Evolutionary conservation across 1,140 invertebrate species (phyloP).

Genomic region (Mercenaria mercenaria): DNA sequence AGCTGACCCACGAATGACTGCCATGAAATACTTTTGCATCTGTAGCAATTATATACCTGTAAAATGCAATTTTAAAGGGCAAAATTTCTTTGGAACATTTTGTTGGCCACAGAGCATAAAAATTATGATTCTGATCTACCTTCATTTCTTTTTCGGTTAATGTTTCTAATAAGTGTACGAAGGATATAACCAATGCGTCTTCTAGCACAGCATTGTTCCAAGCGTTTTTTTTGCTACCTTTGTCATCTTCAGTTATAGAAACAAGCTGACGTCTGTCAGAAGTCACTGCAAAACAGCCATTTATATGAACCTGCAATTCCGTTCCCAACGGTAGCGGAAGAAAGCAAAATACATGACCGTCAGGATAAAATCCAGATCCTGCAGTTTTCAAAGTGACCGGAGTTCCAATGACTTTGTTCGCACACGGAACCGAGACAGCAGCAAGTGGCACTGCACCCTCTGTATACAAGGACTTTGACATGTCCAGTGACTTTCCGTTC

Average conservation of each 20-base stretch:
- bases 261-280: constrained; percentile 71
- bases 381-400: background rate
- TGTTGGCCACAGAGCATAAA: background rate
- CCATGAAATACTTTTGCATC: constrained; percentile 10
- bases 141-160: background rate
- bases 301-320: constrained; percentile 74
- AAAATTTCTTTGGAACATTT: background rate
- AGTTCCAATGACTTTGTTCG: background rate
- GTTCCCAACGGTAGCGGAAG: constrained; percentile 77
- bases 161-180: constrained; percentile 36
- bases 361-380: background rate
- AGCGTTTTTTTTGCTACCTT: background rate
- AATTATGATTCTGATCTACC: background rate
- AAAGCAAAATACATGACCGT: constrained; percentile 74
- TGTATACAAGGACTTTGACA: background rate
- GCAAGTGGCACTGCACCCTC: constrained; percentile 37
- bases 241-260: constrained; percentile 69
- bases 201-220: constrained; percentile 43
- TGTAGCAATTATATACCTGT: background rate
- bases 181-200: constrained; percentile 37
- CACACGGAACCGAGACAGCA: constrained; percentile 33
- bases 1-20: background rate
- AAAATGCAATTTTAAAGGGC: background rate
- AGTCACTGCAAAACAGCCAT: constrained; percentile 76
- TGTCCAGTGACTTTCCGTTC: background rate